Percentiles rank a stretch among this genome's conserved stretches.
These are phyloP conservation scores for Geotrupes spiniger DNA, from an alignment of 2,888 invertebrate species.

Conservation along the genomic window DNA sequence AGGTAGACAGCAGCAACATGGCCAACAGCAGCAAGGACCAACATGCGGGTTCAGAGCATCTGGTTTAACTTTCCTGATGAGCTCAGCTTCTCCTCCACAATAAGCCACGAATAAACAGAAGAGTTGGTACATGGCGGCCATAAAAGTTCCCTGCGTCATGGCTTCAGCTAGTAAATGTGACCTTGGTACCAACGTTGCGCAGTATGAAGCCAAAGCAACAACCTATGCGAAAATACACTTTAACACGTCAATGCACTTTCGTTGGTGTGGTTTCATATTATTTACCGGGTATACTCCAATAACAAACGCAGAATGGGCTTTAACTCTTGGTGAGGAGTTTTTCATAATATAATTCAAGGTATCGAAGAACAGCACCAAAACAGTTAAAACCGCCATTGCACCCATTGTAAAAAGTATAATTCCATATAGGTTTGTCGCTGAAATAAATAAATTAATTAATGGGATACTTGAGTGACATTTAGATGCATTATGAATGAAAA, in stretches of 20 bases:
- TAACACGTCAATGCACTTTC: too few relatives aligned
- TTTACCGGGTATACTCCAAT: constrained; percentile 65
- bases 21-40: constrained; percentile 73
- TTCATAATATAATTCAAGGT: constrained; percentile 56
- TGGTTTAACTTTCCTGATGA: constrained; percentile 58
- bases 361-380: constrained; percentile 55
- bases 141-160: constrained; percentile 65
- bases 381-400: constrained; percentile 51
- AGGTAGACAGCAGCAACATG: constrained; percentile 62
- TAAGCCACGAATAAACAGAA: constrained; percentile 66
- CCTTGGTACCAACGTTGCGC: constrained; percentile 60
- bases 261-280: too few relatives aligned
- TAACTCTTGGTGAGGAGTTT: constrained; percentile 54
- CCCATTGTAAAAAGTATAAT: constrained; percentile 56
- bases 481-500: too few relatives aligned
- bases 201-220: constrained; percentile 57
- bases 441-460: constrained; percentile 28
- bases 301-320: constrained; percentile 57
- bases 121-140: constrained; percentile 68
- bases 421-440: constrained; percentile 59
- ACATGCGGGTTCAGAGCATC: constrained; percentile 60
- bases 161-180: constrained; percentile 68
- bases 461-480: too few relatives aligned
- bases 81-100: constrained; percentile 60
- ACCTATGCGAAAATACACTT: constrained; percentile 47